A percentile compares a stretch with the other conserved stretches of the same genome.
Conservation (phyloP, 2,113 vertebrate species). For the Thamnaconus septentrionalis region DNA sequence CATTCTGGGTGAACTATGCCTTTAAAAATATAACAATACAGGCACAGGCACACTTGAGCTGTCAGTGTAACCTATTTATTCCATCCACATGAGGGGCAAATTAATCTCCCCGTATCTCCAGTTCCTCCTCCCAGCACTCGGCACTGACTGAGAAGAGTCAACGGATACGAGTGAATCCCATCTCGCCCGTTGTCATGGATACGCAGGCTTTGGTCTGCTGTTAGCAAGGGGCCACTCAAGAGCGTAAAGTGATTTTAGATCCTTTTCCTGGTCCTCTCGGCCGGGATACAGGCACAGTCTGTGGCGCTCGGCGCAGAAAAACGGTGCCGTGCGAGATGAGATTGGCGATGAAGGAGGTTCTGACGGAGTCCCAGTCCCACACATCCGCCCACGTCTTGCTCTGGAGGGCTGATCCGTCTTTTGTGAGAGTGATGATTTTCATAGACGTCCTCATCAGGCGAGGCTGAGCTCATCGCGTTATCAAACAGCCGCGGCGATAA, state of each 20-base stretch:
- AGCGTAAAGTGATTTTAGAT: slow-evolving; percentile 63
- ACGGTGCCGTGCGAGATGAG: slow-evolving; percentile 40
- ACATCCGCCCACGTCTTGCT: slow-evolving; percentile 51
- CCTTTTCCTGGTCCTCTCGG: slow-evolving; percentile 37
- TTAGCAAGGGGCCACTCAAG: slow-evolving; percentile 49
- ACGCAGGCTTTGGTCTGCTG: slow-evolving; percentile 62
- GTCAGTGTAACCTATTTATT: slow-evolving; percentile 57
- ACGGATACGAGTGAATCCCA: slow-evolving; percentile 61
- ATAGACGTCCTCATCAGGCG: slow-evolving; percentile 52
- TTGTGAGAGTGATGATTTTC: slow-evolving; percentile 43
- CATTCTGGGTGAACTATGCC: not conserved
- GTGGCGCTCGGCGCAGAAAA: slow-evolving; percentile 33
- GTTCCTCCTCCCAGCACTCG: slow-evolving; percentile 59
- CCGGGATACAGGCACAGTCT: slow-evolving; percentile 51
- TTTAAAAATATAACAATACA: too few species aligned
- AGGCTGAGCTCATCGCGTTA: slow-evolving; percentile 26
- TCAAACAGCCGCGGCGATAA: slow-evolving; percentile 15
- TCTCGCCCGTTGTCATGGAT: slow-evolving; percentile 73
- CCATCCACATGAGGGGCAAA: slow-evolving; percentile 67
- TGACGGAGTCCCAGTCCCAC: slow-evolving; percentile 45
- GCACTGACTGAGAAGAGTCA: slow-evolving; percentile 64
- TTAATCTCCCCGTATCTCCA: slow-evolving; percentile 65
- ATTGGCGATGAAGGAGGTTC: slow-evolving; percentile 25
- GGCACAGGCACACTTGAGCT: slow-evolving; percentile 11
- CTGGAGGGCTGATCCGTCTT: slow-evolving; percentile 48